Evolutionary conservation across 2,797 vertebrate species (phyloP).

Genomic region (Morelia viridis): DNA sequence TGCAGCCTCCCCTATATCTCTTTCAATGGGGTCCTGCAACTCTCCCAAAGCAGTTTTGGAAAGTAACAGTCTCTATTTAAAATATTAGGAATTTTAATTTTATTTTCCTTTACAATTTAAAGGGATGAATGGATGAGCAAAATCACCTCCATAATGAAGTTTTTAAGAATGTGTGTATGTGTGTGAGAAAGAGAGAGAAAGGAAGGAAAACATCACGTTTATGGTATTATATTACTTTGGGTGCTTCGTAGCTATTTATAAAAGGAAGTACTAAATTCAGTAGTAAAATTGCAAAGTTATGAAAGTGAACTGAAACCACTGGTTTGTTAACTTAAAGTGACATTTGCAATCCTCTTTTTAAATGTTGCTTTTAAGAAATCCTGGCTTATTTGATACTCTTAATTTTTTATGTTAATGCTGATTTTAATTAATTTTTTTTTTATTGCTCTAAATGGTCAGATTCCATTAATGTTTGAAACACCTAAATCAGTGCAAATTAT

Average conservation of each 20-base stretch:
- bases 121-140: background rate
- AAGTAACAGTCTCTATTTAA: background rate
- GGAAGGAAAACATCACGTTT: background rate
- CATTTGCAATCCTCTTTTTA: background rate
- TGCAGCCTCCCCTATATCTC: background rate
- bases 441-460: slow-evolving; percentile 59
- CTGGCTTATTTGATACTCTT: slow-evolving; percentile 21
- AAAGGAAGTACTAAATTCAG: background rate
- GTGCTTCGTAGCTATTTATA: slow-evolving; percentile 17
- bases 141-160: background rate
- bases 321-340: slow-evolving; percentile 4
- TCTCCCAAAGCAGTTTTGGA: background rate
- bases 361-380: slow-evolving; percentile 16
- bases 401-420: slow-evolving; percentile 41
- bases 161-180: background rate
- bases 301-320: slow-evolving; percentile 20
- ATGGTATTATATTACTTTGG: slow-evolving; percentile 15
- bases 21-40: background rate
- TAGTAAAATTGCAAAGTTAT: slow-evolving; percentile 14
- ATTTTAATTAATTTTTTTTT: slow-evolving; percentile 49
- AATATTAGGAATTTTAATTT: background rate
- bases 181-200: background rate
- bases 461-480: slow-evolving; percentile 54
- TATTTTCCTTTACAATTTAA: background rate
- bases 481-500: slow-evolving; percentile 34